Evolutionary conservation across 2,113 vertebrate genomes (phyloP), one percentile per base, ranked within the genome.

Genomic region (Jacana jacana): DNA sequence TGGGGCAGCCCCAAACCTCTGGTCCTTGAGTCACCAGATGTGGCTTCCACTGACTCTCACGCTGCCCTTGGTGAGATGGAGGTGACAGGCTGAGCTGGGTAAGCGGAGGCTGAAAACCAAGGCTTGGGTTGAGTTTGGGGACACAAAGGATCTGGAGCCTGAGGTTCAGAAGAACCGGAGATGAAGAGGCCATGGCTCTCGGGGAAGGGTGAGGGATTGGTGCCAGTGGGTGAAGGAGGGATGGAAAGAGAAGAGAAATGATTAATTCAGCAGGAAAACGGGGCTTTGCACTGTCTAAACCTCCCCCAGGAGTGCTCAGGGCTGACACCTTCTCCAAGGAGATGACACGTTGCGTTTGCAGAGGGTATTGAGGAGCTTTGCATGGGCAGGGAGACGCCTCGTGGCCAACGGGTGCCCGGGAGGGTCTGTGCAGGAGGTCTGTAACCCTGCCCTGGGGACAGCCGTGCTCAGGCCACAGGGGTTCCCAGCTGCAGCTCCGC

Each of bases 401-500:
- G 33, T 1, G 3, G 30, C 31, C 14, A 2, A n/a, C 4, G 3
- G 0, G 6, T 73, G 27, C 49, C 24, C 14, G 4, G 0, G n/a
- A 33, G 52, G 15, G 39, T 25, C 42, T 9, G 9, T 6, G 1
- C 1, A 0, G 25, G 24, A 52, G 58, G 52, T 23, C 35, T 0
- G 2, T 10, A 35, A 13, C n/a, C n/a, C 52, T 31, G 28, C 58
- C 9, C 4, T 9, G 2, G 2, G 42, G 68, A 7, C 7, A 0
- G 27, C 58, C 42, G 10, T 0, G 0, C 39, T 98, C 97, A 99
- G 81, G 98, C 98, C 93, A 97, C 93, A 0, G 97, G 97, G 4
- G 93, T 96, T 61, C 98, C 81, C 0, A 98, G 98, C 58, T 97
- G 98, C 95, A 98, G 91, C 88, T 98, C 97, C 0, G 97, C 77